Conservation (phyloP, 2,797 vertebrate genomes). For the Mycteria americana region DNA sequence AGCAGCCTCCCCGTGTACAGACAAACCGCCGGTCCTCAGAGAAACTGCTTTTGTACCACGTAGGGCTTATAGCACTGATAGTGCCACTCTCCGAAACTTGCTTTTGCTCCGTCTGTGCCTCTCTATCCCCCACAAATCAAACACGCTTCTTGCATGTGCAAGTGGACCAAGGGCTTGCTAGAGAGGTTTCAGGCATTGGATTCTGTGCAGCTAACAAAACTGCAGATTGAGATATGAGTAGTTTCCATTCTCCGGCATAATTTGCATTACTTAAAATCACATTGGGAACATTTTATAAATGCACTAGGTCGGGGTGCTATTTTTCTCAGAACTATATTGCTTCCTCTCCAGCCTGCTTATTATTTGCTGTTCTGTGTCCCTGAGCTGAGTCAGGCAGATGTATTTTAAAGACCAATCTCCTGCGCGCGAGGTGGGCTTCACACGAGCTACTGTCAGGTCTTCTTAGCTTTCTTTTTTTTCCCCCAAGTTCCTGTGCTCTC, state of each 20-base stretch:
- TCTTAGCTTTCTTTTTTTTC: background rate
- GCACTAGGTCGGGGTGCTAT: background rate
- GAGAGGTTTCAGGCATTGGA: background rate
- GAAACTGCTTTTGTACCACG: background rate
- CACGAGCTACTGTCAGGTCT: background rate
- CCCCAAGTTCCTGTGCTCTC: background rate
- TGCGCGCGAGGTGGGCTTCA: background rate
- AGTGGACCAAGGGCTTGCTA: background rate
- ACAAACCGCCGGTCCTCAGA: background rate
- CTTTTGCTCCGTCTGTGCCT: background rate
- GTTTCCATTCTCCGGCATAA: background rate
- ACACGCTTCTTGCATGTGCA: background rate
- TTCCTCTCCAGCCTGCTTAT: background rate
- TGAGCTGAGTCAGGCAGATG: background rate
- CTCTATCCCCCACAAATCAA: background rate
- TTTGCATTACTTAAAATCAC: background rate
- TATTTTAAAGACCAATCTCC: background rate
- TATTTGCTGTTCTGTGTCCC: background rate
- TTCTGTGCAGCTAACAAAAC: background rate
- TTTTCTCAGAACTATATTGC: background rate
- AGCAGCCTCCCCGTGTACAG: background rate
- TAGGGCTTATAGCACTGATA: background rate
- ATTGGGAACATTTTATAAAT: background rate
- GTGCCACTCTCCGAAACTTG: background rate
- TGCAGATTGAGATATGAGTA: background rate